A percentile compares a stretch with the other conserved stretches of the same genome.
Evolutionary conservation across 2,797 vertebrate species (phyloP).

Genomic region (Alcedo atthis): DNA sequence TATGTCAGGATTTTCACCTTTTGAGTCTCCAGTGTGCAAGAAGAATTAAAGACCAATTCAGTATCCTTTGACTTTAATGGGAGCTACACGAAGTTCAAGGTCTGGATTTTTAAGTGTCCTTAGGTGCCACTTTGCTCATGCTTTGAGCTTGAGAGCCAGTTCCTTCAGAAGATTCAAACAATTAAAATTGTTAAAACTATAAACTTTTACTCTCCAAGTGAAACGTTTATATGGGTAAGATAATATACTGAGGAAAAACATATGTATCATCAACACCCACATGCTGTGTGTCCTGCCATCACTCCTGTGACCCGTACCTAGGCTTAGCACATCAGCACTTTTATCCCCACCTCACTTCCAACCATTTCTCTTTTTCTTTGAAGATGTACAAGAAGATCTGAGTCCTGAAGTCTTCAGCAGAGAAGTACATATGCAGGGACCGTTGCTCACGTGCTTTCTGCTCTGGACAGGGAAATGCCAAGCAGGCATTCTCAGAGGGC

Average conservation of each 20-base stretch:
- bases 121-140: neutral
- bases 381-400: neutral
- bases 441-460: neutral
- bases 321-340: neutral
- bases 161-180: neutral
- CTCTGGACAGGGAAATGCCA: neutral
- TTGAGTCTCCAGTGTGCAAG: neutral
- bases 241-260: neutral
- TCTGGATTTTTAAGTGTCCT: slow-evolving; percentile 14
- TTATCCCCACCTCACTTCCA: neutral
- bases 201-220: neutral
- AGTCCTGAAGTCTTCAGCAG: neutral
- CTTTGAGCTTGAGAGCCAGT: neutral
- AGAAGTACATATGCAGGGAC: neutral
- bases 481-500: neutral
- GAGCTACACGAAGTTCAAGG: slow-evolving; percentile 10
- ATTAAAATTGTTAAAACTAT: neutral
- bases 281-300: neutral
- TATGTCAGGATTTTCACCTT: slow-evolving; percentile 49
- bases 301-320: neutral
- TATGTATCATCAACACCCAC: no score
- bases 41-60: slow-evolving; percentile 44
- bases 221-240: neutral
- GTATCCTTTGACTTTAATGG: slow-evolving; percentile 23
- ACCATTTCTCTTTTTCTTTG: neutral